Percentiles rank a stretch among this genome's conserved stretches.
Evolutionary conservation across 2,888 invertebrate genomes (phyloP).

Genomic region (Drosophila algonquin): DNA sequence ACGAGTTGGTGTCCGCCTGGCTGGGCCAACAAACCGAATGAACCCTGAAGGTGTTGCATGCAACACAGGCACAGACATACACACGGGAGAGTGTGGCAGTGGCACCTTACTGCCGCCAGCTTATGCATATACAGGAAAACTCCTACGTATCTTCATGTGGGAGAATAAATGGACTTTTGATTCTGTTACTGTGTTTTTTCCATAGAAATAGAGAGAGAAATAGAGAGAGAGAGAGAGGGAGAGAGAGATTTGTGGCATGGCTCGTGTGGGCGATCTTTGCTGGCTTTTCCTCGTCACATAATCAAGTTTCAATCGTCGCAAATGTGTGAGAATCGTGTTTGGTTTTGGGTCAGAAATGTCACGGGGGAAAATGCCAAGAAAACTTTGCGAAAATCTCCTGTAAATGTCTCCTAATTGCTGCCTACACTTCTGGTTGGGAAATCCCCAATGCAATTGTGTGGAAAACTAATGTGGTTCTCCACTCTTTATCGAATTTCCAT

Average conservation of each 20-base stretch:
- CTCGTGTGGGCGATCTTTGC: neutral
- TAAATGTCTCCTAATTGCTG: neutral
- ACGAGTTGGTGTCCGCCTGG: slow-evolving; percentile 54
- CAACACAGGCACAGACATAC: neutral
- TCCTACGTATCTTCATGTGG: neutral
- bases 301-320: slow-evolving; percentile 21
- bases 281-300: slow-evolving; percentile 11
- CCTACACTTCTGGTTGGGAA: neutral
- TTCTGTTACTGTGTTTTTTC: slow-evolving; percentile 1
- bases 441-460: neutral
- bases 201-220: neutral
- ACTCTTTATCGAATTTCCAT: neutral
- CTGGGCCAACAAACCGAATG: slow-evolving; percentile 36
- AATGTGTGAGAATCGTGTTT: slow-evolving; percentile 39
- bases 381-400: neutral
- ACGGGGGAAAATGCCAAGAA: neutral
- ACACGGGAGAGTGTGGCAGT: neutral
- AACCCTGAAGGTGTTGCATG: slow-evolving; percentile 41
- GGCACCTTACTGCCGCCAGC: neutral
- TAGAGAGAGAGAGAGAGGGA: neutral
- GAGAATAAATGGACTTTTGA: slow-evolving; percentile 9
- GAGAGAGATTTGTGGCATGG: slow-evolving; percentile 16
- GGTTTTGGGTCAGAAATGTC: slow-evolving; percentile 11
- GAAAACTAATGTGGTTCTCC: neutral
- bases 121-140: neutral